Base-by-base conservation (phyloP, 2,113 vertebrate species). In the Ailuropoda melanoleuca region DNA sequence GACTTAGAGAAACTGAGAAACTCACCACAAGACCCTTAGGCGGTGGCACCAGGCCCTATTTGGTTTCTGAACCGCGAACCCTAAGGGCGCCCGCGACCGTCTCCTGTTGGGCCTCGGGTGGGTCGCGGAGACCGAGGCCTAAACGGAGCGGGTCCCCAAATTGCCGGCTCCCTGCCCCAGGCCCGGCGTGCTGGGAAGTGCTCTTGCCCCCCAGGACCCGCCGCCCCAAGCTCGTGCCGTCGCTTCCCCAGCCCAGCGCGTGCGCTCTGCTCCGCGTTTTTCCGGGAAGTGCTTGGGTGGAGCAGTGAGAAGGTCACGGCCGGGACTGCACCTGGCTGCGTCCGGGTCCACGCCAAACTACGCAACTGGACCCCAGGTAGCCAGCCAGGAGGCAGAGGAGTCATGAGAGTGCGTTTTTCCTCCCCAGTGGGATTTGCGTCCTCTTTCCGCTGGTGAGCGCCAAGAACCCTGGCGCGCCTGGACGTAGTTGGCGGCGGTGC, bases 61-160 rank as follows among this genome's bases (percentile, higher is more conserved):
- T 29, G 99, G 98, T 87, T 99, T 99, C 97, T 99, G 99, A 90
- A 98, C 99, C 96, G 99, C 99, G 87, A 99, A 99, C 97, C 99
- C 98, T 98, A 96, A 96, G 94, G 98, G 98, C 95, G 99, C 99
- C 48, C 98, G 98, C 1, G 99, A 99, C 93, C 3, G 21, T 18
- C n/a, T 26, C 21, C 34, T 2, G 23, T 12, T 12, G 55, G 34
- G 43, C 2, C 58, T 50, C 37, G 10, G 1, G 4, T 0, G 31
- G 31, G 64, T 43, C 19, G 3, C 81, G 1, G 86, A 14, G 21
- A 60, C 31, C 11, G 14, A 31, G 48, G 39, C 26, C 14, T 1
- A 26, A 39, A 26, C 1, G 19, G n/a, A 21, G 1, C 3, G 4
- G 14, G n/a, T 13, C 0, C 6, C 37, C 34, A 4, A 1, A 1